These are phyloP conservation scores for Astropecten irregularis DNA, from an alignment of 53 echinoderm and acorn worm species.

Conservation along the genomic window DNA sequence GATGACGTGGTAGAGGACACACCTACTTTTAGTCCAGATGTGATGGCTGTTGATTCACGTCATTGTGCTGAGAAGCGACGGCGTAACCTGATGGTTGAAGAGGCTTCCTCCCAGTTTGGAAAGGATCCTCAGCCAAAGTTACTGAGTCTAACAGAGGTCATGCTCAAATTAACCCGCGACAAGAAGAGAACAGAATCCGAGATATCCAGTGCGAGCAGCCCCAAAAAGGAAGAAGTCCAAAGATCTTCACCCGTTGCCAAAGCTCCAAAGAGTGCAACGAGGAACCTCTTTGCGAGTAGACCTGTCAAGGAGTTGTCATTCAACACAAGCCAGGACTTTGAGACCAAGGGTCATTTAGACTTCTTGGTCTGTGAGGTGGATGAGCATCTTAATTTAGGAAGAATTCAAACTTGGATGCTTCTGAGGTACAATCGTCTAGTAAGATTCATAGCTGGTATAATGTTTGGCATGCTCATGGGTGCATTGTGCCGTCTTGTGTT, in stretches of 20 bases:
- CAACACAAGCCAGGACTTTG: constrained; percentile 10
- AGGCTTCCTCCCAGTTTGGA: background rate
- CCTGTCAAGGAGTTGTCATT: background rate
- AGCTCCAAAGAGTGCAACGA: background rate
- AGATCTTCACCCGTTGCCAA: background rate
- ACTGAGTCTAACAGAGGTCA: constrained; percentile 79
- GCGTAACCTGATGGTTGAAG: constrained; percentile 42
- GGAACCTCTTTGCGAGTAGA: background rate
- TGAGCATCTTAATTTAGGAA: constrained; percentile 22
- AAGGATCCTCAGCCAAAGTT: constrained; percentile 69
- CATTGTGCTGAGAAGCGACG: constrained; percentile 44
- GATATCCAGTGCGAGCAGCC: background rate
- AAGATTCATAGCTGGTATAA: constrained; percentile 52
- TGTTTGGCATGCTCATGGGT: constrained; percentile 64
- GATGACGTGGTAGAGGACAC: constrained; percentile 8
- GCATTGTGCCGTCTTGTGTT: constrained; percentile 20
- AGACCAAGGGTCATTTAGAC: constrained; percentile 45
- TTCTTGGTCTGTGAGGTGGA: constrained; percentile 54
- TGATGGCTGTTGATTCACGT: constrained; percentile 61
- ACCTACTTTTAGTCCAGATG: constrained; percentile 36
- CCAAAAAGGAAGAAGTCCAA: background rate
- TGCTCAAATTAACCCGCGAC: constrained; percentile 80
- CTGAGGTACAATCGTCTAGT: constrained; percentile 39
- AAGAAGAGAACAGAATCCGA: constrained; percentile 49
- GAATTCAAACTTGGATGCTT: constrained; percentile 6